Evolutionary conservation across 2,888 invertebrate species (phyloP), one percentile per base, ranked within the genome.

Genomic region (Melanotus villosus): DNA sequence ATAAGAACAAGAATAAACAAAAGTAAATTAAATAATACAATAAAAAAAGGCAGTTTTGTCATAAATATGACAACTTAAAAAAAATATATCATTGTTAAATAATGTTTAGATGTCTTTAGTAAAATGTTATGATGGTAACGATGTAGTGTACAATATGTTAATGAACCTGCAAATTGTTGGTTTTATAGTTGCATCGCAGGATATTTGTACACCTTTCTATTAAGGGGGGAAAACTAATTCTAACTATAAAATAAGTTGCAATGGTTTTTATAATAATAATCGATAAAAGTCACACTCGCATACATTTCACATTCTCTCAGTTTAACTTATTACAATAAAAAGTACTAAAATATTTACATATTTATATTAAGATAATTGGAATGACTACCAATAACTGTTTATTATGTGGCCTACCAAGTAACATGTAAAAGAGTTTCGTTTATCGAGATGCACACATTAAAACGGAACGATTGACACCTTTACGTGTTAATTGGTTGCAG

Each of bases 1-100:
- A 18, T 12, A 32, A 32, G 52, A 32, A 52, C 52, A 52, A 23
- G 47, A 47, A 12, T 47, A 47, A 47, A 47, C 52, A 34, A 34
- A 52, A 26, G 16, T 52, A 52, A 30, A 52, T 52, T 52, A 50
- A 50, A 50, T 52, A 52, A 52, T 52, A 47, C 23, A 34, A 30
- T 52, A 52, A 30, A 52, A n/a, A 52, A 18, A 52, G 52, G 18
- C 52, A 52, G 32, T 52, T 32, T 52, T 32, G 32, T 18, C 32
- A 19, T 32, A 52, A 6, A 21, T 23, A 47, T 23, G 47, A 47
- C 47, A 23, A 23, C n/a, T 23, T 47, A 23, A 14, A 43, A 43
- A 43, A 43, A 14, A 52, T 52, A 23, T 19, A 26, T 47, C 2
- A 19, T 10, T 52, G 18, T n/a, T 52, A 52, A 52, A 1, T 4